Conservation (phyloP, 2,113 vertebrate species). For the Varanus salvator region DNA sequence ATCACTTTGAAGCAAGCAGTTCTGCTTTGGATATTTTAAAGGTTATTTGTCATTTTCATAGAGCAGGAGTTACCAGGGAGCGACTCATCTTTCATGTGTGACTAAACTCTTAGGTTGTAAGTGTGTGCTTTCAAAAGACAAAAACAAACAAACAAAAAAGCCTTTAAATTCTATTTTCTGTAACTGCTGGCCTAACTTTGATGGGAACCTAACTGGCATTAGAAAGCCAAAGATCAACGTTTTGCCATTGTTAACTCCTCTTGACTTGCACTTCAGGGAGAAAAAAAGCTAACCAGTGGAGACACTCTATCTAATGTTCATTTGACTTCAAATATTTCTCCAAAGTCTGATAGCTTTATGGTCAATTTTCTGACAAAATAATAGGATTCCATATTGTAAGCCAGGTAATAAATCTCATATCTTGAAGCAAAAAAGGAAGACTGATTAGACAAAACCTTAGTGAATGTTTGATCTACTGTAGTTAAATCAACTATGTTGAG, state of each 20-base stretch:
- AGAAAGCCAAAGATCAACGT: background rate
- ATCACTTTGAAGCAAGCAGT: background rate
- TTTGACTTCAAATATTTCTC: slow-evolving; percentile 5
- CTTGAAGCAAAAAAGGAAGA: background rate
- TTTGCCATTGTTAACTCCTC: background rate
- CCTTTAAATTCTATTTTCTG: background rate
- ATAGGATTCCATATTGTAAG: background rate
- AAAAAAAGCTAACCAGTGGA: background rate
- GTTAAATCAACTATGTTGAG: background rate
- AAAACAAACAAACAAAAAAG: slow-evolving; percentile 13
- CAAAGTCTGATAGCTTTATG: background rate
- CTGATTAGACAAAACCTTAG: background rate
- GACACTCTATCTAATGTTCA: background rate
- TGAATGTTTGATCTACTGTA: background rate
- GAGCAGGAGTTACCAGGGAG: background rate
- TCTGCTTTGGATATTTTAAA: background rate
- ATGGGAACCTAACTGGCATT: background rate
- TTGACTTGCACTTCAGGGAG: background rate
- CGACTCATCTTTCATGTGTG: slow-evolving; percentile 22
- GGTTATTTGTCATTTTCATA: background rate
- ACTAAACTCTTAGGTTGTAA: background rate
- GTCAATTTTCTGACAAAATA: background rate
- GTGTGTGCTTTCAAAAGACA: background rate
- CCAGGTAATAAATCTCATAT: background rate
- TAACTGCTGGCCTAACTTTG: slow-evolving; percentile 2